phyloP scores from a whole-genome alignment of 1,140 invertebrate species.

The Dinoponera quadriceps region DNA sequence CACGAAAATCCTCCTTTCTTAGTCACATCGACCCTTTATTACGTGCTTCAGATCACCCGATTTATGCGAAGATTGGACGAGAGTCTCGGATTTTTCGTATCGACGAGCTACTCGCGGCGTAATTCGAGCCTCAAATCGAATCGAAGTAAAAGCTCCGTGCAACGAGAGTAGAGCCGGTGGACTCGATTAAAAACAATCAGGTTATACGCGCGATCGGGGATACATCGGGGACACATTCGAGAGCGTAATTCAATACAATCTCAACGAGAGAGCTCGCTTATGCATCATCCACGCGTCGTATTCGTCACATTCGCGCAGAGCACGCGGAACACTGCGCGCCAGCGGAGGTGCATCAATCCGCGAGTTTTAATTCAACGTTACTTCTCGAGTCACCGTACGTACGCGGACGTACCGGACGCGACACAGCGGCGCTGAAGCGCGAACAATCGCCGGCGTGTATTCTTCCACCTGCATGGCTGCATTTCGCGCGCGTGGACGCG shows the following conservation, averaged over 20 bases:
- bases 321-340: background rate
- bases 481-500: slow-evolving; percentile 20
- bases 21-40: no score
- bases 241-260: background rate
- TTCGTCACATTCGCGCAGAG: background rate
- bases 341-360: background rate
- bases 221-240: no score
- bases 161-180: no score
- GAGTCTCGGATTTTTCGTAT: no score
- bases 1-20: no score
- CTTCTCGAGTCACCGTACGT: slow-evolving; percentile 5
- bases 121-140: no score
- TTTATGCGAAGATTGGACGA: no score
- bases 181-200: no score
- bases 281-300: background rate
- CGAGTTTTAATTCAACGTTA: background rate
- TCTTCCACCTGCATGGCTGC: background rate
- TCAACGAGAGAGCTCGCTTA: background rate
- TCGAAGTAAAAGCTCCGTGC: no score
- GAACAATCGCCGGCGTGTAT: slow-evolving; percentile 17
- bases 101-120: no score
- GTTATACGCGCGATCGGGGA: no score
- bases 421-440: background rate
- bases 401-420: slow-evolving; percentile 3
- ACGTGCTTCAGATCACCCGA: no score